Evolutionary conservation across 2,888 invertebrate genomes (phyloP).

Genomic region (Ectemnius continuus): DNA sequence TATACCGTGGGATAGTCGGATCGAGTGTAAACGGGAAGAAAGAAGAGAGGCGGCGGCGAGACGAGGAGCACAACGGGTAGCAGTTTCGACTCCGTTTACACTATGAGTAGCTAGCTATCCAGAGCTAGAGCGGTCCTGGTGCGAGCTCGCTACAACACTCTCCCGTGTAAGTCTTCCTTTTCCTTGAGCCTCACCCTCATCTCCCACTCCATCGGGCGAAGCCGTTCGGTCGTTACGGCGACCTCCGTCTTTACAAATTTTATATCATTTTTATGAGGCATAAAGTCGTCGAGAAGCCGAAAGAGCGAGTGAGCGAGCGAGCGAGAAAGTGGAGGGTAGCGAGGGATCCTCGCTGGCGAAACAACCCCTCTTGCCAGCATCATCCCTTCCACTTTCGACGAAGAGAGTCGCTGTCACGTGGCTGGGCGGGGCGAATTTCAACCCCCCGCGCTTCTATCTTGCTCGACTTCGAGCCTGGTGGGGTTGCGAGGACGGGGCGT

Average conservation of each 20-base stretch:
- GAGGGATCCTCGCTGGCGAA: constrained; percentile 37
- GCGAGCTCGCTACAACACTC: constrained; percentile 15
- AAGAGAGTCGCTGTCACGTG: constrained; percentile 64
- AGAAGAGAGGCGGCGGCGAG: not conserved
- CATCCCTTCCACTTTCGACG: constrained; percentile 19
- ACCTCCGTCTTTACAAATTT: constrained; percentile 76
- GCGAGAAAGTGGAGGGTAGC: constrained; percentile 34
- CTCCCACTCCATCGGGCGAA: constrained; percentile 68
- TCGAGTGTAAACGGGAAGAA: constrained; percentile 50
- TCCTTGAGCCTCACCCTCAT: constrained; percentile 49
- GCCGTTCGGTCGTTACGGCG: constrained; percentile 74
- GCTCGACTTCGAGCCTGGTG: constrained; percentile 31
- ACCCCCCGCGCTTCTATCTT: constrained; percentile 52
- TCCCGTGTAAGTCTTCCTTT: constrained; percentile 37
- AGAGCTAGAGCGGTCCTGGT: not conserved
- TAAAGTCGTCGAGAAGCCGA: constrained; percentile 76
- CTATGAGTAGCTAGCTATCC: too few relatives aligned
- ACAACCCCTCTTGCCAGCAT: constrained; percentile 21
- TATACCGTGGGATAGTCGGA: constrained; percentile 51
- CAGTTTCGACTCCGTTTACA: constrained; percentile 61
- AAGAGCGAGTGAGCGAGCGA: constrained; percentile 57
- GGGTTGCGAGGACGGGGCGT: too few relatives aligned
- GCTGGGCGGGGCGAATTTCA: constrained; percentile 71
- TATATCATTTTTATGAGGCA: constrained; percentile 78
- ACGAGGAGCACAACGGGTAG: constrained; percentile 9